Evolutionary conservation across 1,140 invertebrate species (phyloP), one percentile per base, ranked within the genome.

Genomic region (Helicoverpa armigera): DNA sequence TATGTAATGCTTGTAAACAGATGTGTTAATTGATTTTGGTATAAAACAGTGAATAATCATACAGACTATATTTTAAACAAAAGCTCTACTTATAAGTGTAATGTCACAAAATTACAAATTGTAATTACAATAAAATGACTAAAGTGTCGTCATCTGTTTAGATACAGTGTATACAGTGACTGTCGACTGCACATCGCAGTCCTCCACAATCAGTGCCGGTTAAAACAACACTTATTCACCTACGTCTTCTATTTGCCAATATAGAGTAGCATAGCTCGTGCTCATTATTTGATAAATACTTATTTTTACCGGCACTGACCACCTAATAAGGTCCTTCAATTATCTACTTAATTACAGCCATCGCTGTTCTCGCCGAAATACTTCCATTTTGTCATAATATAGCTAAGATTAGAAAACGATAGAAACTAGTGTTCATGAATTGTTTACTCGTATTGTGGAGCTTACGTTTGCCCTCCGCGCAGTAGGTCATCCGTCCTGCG

Each of bases 401-500:
- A 72, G 67, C 23, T 73, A 73, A 56, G 43, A 53, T 56, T 73
- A 73, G 31, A 16, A 16, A 56, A 10, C 4, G 51, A 43, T 43
- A 43, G 35, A 43, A 43, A 35, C n/a, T 67, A 56, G 29, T 73
- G 53, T 58, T 56, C n/a, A 58, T 73, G 50, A 56, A 56, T 23
- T 75, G 63, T 67, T 65, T 43, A 29, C 48, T 76, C 18, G 13
- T 63, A 53, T 18, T 76, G 43, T 50, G 58, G 58, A 61, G 73
- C 73, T 76, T 76, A 76, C 48, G 48, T 63, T 61, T 76, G 29
- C 75, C 75, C 60, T 51, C 60, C 61, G 50, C 61, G 50, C 61
- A 78, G 51, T 53, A 67, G 50, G 63, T 78, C 75, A 61, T 67
- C 75, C 75, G 75, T 79, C 76, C 76, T 79, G 31, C 76, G 35